A percentile compares a stretch with the other conserved stretches of the same genome.
phyloP scores from a whole-genome alignment of 2,797 vertebrate genomes.

The Cheirogaleus major region DNA sequence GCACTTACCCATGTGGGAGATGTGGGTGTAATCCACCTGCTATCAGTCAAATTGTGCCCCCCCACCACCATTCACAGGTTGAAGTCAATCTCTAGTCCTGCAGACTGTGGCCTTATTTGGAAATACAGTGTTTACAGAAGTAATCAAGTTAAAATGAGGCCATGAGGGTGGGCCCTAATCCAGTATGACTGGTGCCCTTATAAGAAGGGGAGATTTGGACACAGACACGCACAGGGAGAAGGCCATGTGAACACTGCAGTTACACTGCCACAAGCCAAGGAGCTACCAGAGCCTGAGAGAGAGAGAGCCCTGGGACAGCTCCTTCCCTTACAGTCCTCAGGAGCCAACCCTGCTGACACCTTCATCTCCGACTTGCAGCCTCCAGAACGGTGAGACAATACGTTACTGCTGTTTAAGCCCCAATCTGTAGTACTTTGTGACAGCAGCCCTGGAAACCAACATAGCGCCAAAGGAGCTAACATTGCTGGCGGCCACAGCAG shows the following conservation, averaged over 20 bases:
- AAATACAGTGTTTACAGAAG: not conserved
- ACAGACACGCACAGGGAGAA: fast-evolving
- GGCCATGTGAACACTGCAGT: not conserved
- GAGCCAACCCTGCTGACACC: not conserved
- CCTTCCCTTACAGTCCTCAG: not conserved
- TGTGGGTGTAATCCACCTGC: not conserved
- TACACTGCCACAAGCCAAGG: no score
- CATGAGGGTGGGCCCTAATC: not conserved
- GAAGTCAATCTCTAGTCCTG: not conserved
- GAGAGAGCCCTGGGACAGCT: not conserved
- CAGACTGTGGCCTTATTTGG: not conserved
- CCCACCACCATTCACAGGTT: not conserved
- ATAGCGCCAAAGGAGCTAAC: not conserved
- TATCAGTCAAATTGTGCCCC: no score
- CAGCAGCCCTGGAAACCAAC: not conserved
- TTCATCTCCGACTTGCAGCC: not conserved
- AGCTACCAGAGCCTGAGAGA: not conserved
- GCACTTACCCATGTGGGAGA: fast-evolving
- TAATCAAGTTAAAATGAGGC: not conserved
- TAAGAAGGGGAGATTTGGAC: not conserved
- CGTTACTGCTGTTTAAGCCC: not conserved
- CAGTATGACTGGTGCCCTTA: not conserved
- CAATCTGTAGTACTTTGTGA: not conserved
- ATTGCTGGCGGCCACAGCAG: not conserved
- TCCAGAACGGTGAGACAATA: not conserved